These are phyloP conservation scores for Andrena camellia DNA, from an alignment of 2,888 invertebrate genomes.

Conservation along the genomic window DNA sequence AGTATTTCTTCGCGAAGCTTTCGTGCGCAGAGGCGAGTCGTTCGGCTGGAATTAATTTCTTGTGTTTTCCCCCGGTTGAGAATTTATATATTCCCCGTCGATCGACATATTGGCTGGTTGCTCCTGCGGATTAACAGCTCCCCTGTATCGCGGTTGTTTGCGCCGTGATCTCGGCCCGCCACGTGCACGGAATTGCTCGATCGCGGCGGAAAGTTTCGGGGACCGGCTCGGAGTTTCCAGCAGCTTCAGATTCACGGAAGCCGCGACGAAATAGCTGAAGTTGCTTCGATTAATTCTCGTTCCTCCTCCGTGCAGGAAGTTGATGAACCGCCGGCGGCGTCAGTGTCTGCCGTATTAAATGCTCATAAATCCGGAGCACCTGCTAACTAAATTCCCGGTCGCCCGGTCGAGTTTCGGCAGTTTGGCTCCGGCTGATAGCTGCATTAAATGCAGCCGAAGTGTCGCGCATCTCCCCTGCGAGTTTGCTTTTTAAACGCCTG, in stretches of 20 bases:
- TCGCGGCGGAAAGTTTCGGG: conserved; percentile 32
- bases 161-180: conserved; percentile 21
- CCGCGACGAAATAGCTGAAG: conserved; percentile 75
- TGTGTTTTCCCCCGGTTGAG: background rate
- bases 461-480: background rate
- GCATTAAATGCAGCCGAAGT: background rate
- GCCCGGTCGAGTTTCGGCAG: conserved; percentile 31
- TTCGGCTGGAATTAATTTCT: background rate
- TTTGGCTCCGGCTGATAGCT: conserved; percentile 20
- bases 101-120: background rate
- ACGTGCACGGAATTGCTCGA: conserved; percentile 42
- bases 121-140: background rate
- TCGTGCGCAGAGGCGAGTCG: too few relatives aligned
- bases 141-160: conserved; percentile 14
- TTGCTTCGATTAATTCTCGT: conserved; percentile 81
- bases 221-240: conserved; percentile 15
- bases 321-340: conserved; percentile 72
- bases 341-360: conserved; percentile 55
- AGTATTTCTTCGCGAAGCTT: background rate
- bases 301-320: conserved; percentile 75
- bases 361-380: conserved; percentile 60
- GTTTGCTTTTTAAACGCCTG: background rate
- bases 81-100: background rate
- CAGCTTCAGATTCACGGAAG: conserved; percentile 49
- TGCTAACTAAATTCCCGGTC: conserved; percentile 46